Evolutionary conservation across 2,888 invertebrate species (phyloP).

Genomic region (Tetanocera ferruginea): DNA sequence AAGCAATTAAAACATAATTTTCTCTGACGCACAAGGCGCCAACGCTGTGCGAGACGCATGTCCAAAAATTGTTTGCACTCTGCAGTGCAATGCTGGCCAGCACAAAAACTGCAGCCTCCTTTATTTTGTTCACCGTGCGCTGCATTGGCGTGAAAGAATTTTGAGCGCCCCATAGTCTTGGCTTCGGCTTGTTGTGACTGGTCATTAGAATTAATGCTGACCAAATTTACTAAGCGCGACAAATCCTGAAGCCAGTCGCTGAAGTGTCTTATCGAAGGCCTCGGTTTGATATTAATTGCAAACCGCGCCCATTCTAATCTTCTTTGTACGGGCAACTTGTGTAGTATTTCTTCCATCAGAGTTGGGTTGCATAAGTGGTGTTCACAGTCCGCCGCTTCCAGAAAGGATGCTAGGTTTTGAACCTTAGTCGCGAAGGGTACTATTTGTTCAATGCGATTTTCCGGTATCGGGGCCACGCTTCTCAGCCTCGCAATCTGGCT

Average conservation of each 20-base stretch:
- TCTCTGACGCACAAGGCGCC: conserved; percentile 26
- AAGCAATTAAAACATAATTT: conserved; percentile 40
- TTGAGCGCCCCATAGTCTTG: not conserved
- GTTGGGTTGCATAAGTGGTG: conserved; percentile 42
- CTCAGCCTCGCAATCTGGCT: not conserved
- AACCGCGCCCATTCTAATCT: conserved; percentile 37
- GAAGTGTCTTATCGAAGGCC: conserved; percentile 35
- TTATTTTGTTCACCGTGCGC: not conserved
- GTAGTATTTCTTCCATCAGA: conserved; percentile 40
- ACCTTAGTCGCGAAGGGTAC: conserved; percentile 38
- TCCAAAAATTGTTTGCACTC: not conserved
- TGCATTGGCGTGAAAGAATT: not conserved
- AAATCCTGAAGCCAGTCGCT: conserved; percentile 43
- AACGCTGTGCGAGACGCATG: conserved; percentile 18
- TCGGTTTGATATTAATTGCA: conserved; percentile 16
- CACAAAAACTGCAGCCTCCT: not conserved
- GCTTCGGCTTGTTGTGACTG: not conserved
- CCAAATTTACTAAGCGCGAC: conserved; percentile 19
- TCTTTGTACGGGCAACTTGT: conserved; percentile 38
- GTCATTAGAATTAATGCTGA: conserved; percentile 15
- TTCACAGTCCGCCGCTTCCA: conserved; percentile 37
- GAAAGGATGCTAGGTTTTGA: conserved; percentile 41
- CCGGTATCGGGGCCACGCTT: conserved; percentile 22
- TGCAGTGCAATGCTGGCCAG: not conserved
- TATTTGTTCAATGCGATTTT: conserved; percentile 34